These are phyloP conservation scores for Tiliqua scincoides DNA, from an alignment of 2,113 vertebrate genomes.

Conservation along the genomic window DNA sequence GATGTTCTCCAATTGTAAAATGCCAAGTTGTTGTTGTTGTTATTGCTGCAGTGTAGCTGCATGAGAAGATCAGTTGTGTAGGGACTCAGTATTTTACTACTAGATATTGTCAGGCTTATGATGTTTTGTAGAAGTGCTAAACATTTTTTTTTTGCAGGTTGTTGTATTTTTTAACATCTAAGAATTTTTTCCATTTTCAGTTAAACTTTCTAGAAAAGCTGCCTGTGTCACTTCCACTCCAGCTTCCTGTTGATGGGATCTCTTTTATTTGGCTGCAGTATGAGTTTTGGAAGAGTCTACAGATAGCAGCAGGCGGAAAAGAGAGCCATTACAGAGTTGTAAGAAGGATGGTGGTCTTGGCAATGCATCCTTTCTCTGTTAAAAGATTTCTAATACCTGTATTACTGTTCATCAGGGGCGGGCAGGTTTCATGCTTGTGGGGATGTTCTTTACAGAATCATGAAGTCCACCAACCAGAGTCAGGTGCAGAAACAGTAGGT, in stretches of 20 bases:
- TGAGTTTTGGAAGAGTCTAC: slow-evolving; percentile 23
- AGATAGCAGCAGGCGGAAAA: background rate
- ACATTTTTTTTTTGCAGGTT: background rate
- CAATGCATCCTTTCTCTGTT: background rate
- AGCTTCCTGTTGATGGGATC: slow-evolving; percentile 22
- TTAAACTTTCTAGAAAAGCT: background rate
- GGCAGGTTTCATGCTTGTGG: background rate
- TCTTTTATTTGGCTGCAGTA: background rate
- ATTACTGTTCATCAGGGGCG: background rate
- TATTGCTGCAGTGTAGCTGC: background rate
- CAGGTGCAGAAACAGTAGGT: no score
- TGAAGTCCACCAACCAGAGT: no score
- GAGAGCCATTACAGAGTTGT: background rate
- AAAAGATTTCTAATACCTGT: background rate
- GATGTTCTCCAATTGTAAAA: no score
- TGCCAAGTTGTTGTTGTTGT: no score
- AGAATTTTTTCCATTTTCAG: background rate
- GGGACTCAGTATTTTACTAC: background rate
- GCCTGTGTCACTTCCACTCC: background rate
- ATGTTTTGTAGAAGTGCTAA: background rate
- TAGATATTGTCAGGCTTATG: background rate
- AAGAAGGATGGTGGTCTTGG: background rate
- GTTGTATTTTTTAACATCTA: background rate
- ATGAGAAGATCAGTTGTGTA: background rate
- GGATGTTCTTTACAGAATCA: no score